Evolutionary conservation across 1,140 invertebrate species (phyloP), one percentile per base, ranked within the genome.

Genomic region (Diuraphis noxia): DNA sequence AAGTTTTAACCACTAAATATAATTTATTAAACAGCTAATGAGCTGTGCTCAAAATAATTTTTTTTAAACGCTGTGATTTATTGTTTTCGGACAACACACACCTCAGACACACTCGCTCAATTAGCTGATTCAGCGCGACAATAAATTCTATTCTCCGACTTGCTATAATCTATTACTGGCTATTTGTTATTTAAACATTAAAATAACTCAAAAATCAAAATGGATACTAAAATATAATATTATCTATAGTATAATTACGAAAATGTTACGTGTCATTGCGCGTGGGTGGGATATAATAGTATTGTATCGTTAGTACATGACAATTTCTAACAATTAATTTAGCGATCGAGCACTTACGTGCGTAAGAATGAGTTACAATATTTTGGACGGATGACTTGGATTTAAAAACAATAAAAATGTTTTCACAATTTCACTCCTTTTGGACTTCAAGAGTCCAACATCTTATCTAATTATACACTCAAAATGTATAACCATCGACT

Each of bases 1-100:
- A 79, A 36, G 77, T 79, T 79, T 79, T 79, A 79, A 79, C 77
- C 77, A 79, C 77, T 79, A 79, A 79, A 79, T 79, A 19, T 79
- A 19, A 79, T 79, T 79, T 79, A 79, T 79, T 79, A 79, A 79
- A 25, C 77, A 38, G 34, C 77, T 79, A 79, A 79, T 38, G 77
- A 79, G 77, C 77, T 79, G 21, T 38, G 21, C 21, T 38, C 77
- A 13, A 23, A 79, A 79, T 36, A 1, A 38, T 23, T 79, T 79
- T 79, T 79, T 79, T 79, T 38, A 79, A 72, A n/a, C 77, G 34
- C 21, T 7, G 8, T 79, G 77, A 79, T 79, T 36, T 38, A 79
- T 79, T 21, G 77, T 38, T 38, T 79, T 79, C 6, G 36, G 77
- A 79, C 36, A 19, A 79, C 7, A n/a, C 30, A 72, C 56, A 72